Conservation (phyloP, 2,888 invertebrate genomes). For the Nudaria mundana region DNA sequence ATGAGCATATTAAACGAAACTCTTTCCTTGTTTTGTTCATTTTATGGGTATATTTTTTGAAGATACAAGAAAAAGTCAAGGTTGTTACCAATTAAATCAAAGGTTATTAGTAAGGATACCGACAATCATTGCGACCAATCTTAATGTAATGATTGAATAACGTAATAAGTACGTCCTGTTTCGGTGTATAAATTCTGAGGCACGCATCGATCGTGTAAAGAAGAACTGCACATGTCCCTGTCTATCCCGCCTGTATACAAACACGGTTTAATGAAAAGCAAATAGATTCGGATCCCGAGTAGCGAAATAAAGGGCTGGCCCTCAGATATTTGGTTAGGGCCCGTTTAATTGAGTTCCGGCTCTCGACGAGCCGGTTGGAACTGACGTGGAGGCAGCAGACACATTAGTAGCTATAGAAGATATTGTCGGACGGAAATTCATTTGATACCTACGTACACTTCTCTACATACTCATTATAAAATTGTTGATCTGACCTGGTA, state of each 20-base stretch:
- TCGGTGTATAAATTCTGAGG: neutral
- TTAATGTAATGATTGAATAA: no score
- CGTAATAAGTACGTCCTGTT: no score
- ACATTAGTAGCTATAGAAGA: no score
- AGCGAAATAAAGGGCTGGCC: conserved; percentile 29
- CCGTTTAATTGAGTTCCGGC: conserved; percentile 24
- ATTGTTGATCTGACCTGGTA: no score
- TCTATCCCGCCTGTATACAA: conserved; percentile 18
- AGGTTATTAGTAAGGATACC: no score
- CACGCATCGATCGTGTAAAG: neutral
- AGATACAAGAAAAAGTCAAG: neutral
- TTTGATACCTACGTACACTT: no score
- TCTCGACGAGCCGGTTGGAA: conserved; percentile 1
- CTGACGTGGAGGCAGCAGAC: neutral
- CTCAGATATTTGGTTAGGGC: conserved; percentile 30
- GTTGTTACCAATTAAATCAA: no score
- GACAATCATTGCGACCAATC: no score
- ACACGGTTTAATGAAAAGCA: conserved; percentile 43
- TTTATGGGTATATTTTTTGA: conserved; percentile 11
- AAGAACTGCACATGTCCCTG: conserved; percentile 2
- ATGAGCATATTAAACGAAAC: conserved; percentile 14
- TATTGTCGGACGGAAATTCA: no score
- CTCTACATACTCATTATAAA: no score
- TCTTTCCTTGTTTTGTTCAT: conserved; percentile 6
- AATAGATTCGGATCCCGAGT: conserved; percentile 33